Conservation (phyloP, 2,113 vertebrate species). For the Sardina pilchardus region DNA sequence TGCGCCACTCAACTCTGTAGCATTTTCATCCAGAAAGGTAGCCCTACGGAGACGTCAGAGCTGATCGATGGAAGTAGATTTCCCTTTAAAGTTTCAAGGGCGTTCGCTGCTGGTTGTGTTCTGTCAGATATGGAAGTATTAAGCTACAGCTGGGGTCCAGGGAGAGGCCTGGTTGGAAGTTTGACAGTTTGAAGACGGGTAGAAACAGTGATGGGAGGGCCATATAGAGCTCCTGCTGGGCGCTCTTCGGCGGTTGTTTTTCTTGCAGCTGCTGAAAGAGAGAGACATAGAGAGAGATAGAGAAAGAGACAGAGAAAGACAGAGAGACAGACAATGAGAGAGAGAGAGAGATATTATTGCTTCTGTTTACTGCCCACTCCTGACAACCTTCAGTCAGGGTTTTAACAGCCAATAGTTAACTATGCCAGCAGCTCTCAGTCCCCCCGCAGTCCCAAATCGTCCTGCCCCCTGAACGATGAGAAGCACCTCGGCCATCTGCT, state of each 20-base stretch:
- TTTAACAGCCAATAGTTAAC: neutral
- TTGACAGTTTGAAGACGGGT: constrained; percentile 27
- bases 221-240: neutral
- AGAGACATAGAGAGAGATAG: neutral
- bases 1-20: neutral
- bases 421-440: neutral
- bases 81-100: constrained; percentile 8
- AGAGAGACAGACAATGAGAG: no score
- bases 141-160: constrained; percentile 25
- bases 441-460: neutral
- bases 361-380: neutral
- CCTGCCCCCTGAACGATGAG: neutral
- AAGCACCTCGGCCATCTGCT: neutral
- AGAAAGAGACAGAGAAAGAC: no score
- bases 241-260: neutral
- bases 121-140: constrained; percentile 3
- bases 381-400: neutral
- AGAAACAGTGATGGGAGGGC: constrained; percentile 13
- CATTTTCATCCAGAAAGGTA: neutral
- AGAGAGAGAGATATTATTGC: neutral
- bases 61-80: neutral
- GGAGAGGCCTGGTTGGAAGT: constrained; percentile 31
- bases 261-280: neutral
- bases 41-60: neutral
- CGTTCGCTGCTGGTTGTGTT: constrained; percentile 7